Conservation (phyloP, 2,888 invertebrate genomes). For the Itoplectis maculator region DNA sequence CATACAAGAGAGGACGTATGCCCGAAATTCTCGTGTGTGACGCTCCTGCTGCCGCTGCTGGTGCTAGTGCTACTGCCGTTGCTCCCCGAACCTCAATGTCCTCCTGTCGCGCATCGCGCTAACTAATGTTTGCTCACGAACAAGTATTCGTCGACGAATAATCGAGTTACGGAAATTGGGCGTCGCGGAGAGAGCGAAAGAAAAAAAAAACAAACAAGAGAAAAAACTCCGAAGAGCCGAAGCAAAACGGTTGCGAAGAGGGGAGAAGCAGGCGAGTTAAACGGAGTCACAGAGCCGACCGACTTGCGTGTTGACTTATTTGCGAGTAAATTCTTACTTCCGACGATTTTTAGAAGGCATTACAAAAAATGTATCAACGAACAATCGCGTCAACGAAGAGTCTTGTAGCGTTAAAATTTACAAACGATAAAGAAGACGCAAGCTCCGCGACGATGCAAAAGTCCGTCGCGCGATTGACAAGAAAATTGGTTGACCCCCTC, state of each 20-base stretch:
- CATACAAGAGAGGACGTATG: conserved; percentile 67
- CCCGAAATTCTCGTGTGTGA: conserved; percentile 53
- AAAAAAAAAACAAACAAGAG: conserved; percentile 53
- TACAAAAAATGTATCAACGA: too few relatives aligned
- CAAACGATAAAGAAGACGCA: not conserved
- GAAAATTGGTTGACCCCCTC: not conserved
- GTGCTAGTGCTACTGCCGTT: not conserved
- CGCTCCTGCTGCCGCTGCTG: not conserved
- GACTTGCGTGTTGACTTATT: not conserved
- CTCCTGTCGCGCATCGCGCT: conserved; percentile 74
- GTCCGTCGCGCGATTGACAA: not conserved
- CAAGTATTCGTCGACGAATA: conserved; percentile 80
- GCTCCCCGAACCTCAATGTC: conserved; percentile 21
- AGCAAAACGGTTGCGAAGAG: conserved; percentile 9
- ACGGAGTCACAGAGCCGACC: conserved; percentile 53
- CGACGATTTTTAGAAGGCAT: not conserved
- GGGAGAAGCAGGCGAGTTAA: conserved; percentile 24
- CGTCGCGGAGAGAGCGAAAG: conserved; percentile 58
- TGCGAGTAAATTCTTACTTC: not conserved
- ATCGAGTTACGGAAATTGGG: conserved; percentile 77
- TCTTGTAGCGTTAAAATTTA: not conserved
- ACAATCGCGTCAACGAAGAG: conserved; percentile 4
- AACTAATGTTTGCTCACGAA: conserved; percentile 84
- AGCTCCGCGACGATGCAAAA: not conserved
- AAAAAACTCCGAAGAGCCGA: conserved; percentile 18